Conservation (phyloP, 2,888 invertebrate genomes). For the Caenorhabditis uteleia region DNA sequence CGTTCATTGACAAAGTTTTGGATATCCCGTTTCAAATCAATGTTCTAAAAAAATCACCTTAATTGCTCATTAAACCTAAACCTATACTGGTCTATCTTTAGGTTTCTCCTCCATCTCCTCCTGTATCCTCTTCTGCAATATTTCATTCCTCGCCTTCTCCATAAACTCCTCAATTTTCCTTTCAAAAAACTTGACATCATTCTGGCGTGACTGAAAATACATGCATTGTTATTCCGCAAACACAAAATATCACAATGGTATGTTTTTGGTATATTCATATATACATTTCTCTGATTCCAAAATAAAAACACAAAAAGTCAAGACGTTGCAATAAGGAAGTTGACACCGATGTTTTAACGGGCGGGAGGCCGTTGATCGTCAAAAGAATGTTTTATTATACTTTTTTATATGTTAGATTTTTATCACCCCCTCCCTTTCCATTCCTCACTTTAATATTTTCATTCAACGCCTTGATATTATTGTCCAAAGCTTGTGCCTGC, state of each 20-base stretch:
- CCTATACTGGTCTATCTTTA: neutral
- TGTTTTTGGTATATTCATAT: no score
- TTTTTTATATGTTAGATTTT: no score
- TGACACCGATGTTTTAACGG: no score
- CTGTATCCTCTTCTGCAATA: slow-evolving; percentile 13
- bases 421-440: no score
- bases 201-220: slow-evolving; percentile 24
- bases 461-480: slow-evolving; percentile 22
- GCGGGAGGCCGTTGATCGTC: no score
- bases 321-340: no score
- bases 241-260: no score
- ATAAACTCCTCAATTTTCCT: slow-evolving; percentile 23
- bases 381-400: no score
- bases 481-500: slow-evolving; percentile 13
- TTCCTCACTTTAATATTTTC: slow-evolving; percentile 23
- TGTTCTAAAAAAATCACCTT: neutral
- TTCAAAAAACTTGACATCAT: slow-evolving; percentile 20
- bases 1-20: slow-evolving; percentile 18
- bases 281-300: no score
- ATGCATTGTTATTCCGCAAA: neutral
- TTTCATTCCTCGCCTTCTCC: slow-evolving; percentile 17
- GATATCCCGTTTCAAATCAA: slow-evolving; percentile 8
- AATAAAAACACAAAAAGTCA: no score
- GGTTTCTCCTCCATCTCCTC: neutral
- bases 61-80: neutral